These are phyloP conservation scores for Lamellibrachia columna DNA, from an alignment of 2,888 invertebrate genomes.

Conservation along the genomic window DNA sequence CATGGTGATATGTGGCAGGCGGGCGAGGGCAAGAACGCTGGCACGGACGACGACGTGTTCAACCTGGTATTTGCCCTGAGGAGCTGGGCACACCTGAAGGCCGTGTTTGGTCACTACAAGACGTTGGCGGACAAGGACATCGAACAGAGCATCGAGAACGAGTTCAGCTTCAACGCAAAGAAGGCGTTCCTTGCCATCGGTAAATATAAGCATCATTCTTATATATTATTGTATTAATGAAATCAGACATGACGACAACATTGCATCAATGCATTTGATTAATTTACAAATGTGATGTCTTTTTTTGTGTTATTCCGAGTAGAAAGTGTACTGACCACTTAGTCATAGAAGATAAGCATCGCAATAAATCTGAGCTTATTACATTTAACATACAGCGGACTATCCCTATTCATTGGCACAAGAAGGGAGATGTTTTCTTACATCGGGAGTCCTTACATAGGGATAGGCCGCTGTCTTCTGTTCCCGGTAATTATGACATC, in stretches of 20 bases:
- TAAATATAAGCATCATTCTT: not conserved
- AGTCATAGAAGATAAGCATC: no score
- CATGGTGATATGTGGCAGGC: not conserved
- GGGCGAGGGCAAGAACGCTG: constrained; percentile 24
- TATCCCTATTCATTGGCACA: no score
- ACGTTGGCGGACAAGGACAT: constrained; percentile 7
- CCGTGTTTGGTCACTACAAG: constrained; percentile 6
- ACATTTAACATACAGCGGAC: no score
- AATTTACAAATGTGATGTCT: no score
- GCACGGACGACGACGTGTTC: constrained; percentile 25
- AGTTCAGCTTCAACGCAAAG: constrained; percentile 24
- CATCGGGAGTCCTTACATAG: no score
- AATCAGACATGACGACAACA: not conserved
- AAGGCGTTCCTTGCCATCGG: constrained; percentile 21
- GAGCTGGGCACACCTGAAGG: constrained; percentile 21
- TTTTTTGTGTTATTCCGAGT: no score
- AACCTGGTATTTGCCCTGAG: constrained; percentile 18
- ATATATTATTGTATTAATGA: not conserved
- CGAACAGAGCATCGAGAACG: not conserved
- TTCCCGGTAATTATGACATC: no score
- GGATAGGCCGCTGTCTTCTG: no score
- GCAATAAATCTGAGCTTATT: no score
- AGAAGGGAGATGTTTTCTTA: no score
- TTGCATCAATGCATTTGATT: not conserved
- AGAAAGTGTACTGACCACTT: no score